phyloP scores from a whole-genome alignment of 2,113 vertebrate genomes.

The Apodemus speciosus region DNA sequence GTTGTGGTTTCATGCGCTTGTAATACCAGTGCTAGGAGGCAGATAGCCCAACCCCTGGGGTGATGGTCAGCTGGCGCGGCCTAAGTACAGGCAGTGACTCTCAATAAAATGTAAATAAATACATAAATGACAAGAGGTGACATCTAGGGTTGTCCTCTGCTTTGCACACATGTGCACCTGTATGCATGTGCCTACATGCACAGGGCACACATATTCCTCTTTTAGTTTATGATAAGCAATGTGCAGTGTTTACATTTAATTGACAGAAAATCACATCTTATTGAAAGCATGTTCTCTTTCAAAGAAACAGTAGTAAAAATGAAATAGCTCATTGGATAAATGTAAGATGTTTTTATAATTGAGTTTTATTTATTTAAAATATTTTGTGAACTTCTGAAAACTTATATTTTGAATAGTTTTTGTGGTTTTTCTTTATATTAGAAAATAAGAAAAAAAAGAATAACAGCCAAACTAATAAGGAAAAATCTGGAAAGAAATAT shows the following conservation, averaged over 20 bases:
- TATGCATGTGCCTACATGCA: no score
- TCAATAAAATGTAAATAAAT: background rate
- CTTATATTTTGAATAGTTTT: conserved; percentile 28
- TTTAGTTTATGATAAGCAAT: background rate
- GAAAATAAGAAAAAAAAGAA: conserved; percentile 58
- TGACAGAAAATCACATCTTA: conserved; percentile 30
- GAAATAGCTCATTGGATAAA: conserved; percentile 23
- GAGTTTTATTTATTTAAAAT: background rate
- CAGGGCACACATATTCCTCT: background rate
- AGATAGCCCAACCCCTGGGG: background rate
- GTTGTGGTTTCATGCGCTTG: background rate
- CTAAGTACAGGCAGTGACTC: background rate
- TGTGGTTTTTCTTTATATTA: conserved; percentile 62
- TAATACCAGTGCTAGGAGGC: background rate
- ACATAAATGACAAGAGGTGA: background rate
- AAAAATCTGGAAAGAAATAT: background rate
- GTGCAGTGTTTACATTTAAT: conserved; percentile 45
- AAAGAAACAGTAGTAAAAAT: conserved; percentile 19
- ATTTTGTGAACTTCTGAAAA: conserved; percentile 40
- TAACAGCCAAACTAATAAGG: background rate
- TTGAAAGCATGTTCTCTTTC: background rate
- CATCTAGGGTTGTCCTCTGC: background rate
- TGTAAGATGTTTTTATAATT: conserved; percentile 26
- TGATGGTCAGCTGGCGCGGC: background rate
- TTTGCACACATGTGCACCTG: background rate